Evolutionary conservation across 30 jellyfish, hydroid and myxozoan species (phyloP), one percentile per base, ranked within the genome.

Genomic region (Phacellophora camtschatica): DNA sequence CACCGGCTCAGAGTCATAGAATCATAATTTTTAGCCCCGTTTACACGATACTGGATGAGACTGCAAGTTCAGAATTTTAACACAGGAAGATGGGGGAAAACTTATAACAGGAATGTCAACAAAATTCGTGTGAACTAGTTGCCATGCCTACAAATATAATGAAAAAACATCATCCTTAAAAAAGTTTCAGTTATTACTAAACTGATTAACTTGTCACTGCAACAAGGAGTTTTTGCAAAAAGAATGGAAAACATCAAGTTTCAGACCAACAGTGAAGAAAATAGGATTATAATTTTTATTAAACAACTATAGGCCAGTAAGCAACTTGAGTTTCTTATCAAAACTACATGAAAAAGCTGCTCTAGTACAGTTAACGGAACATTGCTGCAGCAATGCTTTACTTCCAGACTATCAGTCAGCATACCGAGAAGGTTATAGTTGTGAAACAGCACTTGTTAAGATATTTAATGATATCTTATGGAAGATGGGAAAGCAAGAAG

Each of bases 401-500:
- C 70, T 76, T 20, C 81, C 70, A 56, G 81, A 55, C 80, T n/a
- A 76, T 76, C 81, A 76, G 35, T 76, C 88, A 76, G 88, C 80
- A 25, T 55, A 76, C 87, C 53, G 79, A 57, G 77, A 74, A 54
- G 77, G 79, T 77, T 74, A 32, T 61, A 76, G 88, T 56, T 76
- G 81, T 76, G 88, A 76, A 76, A 76, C 69, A 54, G 88, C 68
- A 55, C 69, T 56, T 23, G n/a, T n/a, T n/a, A n/a, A n/a, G n/a
- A n/a, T n/a, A n/a, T n/a, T n/a, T n/a, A n/a, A n/a, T n/a, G n/a
- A 27, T 54, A 36, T 53, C 78, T 23, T 74, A 53, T 74, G 65
- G 77, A 74, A 74, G 48, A 33, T 74, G 77, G 87, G 34, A 57
- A 34, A 74, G 63, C 78, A 74, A 74, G 66, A 50, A 51, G 77